phyloP scores from a whole-genome alignment of 2,113 vertebrate species.

The Scalopus aquaticus region DNA sequence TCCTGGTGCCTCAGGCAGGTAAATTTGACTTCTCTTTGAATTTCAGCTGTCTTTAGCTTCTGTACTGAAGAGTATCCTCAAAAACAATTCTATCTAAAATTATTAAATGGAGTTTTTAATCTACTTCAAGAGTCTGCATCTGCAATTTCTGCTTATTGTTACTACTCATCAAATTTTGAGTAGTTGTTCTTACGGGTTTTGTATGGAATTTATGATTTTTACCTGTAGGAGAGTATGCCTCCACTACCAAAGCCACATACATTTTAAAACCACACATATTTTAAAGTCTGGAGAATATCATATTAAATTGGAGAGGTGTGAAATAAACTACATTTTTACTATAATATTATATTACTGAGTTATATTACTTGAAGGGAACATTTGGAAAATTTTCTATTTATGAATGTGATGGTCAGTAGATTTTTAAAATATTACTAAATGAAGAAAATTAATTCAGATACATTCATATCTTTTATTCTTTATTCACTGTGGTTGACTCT shows the following conservation, averaged over 20 bases:
- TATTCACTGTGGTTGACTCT: background rate
- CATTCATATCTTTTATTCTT: background rate
- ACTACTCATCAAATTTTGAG: background rate
- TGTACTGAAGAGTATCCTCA: background rate
- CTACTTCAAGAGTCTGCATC: background rate
- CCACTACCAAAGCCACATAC: background rate
- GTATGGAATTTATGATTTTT: background rate
- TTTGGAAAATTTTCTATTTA: background rate
- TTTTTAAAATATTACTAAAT: slow-evolving; percentile 15
- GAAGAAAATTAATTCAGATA: slow-evolving; percentile 2
- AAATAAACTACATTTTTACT: slow-evolving; percentile 13
- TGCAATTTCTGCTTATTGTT: background rate
- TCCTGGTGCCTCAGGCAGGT: background rate
- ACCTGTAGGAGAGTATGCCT: background rate
- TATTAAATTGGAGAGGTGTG: background rate
- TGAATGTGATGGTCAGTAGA: background rate
- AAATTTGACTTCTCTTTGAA: background rate
- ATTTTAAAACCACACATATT: background rate
- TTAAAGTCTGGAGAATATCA: background rate
- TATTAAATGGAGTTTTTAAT: background rate
- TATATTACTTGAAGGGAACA: slow-evolving; percentile 13
- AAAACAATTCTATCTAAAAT: background rate
- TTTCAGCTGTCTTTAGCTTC: background rate
- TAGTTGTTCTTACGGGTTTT: background rate
- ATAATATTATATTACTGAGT: background rate